Percentiles rank a stretch among this genome's conserved stretches.
Conservation (phyloP, 2,797 vertebrate genomes). For the Acanthopagrus latus region DNA sequence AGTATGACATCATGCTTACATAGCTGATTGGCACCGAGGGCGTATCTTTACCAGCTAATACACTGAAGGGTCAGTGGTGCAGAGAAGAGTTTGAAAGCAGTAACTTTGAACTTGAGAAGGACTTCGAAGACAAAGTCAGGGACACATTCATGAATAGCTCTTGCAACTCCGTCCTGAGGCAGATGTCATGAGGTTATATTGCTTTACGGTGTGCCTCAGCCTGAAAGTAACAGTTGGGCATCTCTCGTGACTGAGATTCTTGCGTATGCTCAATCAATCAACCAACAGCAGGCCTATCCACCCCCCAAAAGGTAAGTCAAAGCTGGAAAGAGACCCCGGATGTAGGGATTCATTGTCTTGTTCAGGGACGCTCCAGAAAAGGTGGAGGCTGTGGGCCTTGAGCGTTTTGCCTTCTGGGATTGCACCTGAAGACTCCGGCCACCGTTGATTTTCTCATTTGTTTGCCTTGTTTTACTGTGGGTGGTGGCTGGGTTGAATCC, state of each 20-base stretch:
- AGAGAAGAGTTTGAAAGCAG: not conserved
- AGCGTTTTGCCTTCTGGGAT: conserved; percentile 11
- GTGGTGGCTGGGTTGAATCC: conserved; percentile 14
- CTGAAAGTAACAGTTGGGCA: conserved; percentile 1
- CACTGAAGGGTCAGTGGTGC: not conserved
- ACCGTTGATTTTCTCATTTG: conserved; percentile 5
- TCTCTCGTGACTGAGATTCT: conserved; percentile 21
- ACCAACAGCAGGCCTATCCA: conserved; percentile 8
- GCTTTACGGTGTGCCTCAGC: conserved; percentile 14
- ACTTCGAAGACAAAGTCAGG: conserved; percentile 1
- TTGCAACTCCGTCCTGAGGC: not conserved
- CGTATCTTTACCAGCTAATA: not conserved
- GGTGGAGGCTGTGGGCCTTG: not conserved
- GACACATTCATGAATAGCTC: not conserved
- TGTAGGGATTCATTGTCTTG: conserved; percentile 28
- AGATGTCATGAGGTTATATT: conserved; percentile 6
- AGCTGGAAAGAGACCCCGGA: conserved; percentile 2
- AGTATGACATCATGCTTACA: too few relatives aligned
- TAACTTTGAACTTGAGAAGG: not conserved
- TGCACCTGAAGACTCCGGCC: conserved; percentile 11
- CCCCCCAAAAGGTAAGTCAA: not conserved
- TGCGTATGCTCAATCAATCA: conserved; percentile 21
- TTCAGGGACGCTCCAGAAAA: conserved; percentile 7
- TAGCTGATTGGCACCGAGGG: not conserved
- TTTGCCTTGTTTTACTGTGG: not conserved